Percentiles rank a stretch among this genome's conserved stretches.
Evolutionary conservation across 2,888 invertebrate species (phyloP).

Genomic region (Phoenoteleia sp.): DNA sequence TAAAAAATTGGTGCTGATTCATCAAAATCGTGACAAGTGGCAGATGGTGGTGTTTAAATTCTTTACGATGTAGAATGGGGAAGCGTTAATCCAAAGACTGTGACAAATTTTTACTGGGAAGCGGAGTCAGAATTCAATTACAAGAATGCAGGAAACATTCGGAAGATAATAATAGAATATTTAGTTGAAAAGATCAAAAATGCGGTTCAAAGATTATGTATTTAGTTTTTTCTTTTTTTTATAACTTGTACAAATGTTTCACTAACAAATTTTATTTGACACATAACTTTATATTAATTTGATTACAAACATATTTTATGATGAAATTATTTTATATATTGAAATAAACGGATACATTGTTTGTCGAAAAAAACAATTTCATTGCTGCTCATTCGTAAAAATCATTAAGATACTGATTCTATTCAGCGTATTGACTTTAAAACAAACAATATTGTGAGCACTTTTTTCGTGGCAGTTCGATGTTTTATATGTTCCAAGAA

Average conservation of each 20-base stretch:
- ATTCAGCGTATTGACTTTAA: constrained; percentile 6
- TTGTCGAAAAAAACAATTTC: no score
- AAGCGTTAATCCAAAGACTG: constrained; percentile 54
- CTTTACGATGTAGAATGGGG: constrained; percentile 30
- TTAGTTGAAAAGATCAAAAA: constrained; percentile 40
- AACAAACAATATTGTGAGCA: constrained; percentile 23
- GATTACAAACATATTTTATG: no score
- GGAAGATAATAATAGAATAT: constrained; percentile 46
- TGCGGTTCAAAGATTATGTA: constrained; percentile 18
- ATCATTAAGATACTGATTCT: constrained; percentile 11
- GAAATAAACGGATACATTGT: no score
- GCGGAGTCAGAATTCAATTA: constrained; percentile 51
- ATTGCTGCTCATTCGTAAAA: no score
- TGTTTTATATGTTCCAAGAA: constrained; percentile 53
- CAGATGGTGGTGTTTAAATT: constrained; percentile 54
- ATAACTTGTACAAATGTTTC: no score
- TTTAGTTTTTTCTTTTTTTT: no score
- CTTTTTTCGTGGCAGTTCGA: constrained; percentile 6
- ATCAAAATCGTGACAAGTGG: constrained; percentile 67
- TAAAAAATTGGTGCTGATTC: constrained; percentile 53
- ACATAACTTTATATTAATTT: no score
- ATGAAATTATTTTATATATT: no score
- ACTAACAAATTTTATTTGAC: no score
- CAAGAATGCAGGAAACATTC: constrained; percentile 51
- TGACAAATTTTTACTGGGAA: constrained; percentile 67